A percentile compares a stretch with the other conserved stretches of the same genome.
These are phyloP conservation scores for Ceyx erithaca DNA, from an alignment of 2,797 vertebrate genomes.

Conservation along the genomic window DNA sequence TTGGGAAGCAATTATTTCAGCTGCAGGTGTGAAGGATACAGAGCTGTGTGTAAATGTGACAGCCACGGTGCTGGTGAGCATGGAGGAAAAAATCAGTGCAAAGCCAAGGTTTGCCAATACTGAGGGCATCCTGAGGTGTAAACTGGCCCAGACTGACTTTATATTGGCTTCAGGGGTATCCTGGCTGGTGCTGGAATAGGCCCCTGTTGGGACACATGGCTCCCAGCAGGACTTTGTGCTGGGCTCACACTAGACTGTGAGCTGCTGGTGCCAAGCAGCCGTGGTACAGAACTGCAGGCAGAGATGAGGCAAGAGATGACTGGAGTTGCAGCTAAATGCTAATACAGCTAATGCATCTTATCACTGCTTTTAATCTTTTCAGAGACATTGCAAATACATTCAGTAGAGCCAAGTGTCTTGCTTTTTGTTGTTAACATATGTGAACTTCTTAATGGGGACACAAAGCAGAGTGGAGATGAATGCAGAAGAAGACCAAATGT, in stretches of 20 bases:
- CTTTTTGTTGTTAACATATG: background rate
- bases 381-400: background rate
- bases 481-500: background rate
- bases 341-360: background rate
- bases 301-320: background rate
- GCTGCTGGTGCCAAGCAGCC: background rate
- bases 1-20: constrained; percentile 22
- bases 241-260: background rate
- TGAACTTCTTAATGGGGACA: background rate
- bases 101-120: background rate
- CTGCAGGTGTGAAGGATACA: background rate
- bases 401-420: background rate
- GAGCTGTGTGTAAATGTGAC: background rate
- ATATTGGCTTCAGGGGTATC: background rate
- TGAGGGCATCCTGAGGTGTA: background rate
- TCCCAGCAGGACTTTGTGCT: constrained; percentile 2
- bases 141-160: background rate
- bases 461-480: background rate
- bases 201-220: background rate
- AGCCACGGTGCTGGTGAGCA: background rate
- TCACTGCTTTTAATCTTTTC: background rate
- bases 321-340: background rate
- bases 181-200: background rate
- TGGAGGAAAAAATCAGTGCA: background rate
- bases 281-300: background rate